phyloP scores from a whole-genome alignment of 2,888 invertebrate genomes.

The Rhopalosiphum nymphaeae region DNA sequence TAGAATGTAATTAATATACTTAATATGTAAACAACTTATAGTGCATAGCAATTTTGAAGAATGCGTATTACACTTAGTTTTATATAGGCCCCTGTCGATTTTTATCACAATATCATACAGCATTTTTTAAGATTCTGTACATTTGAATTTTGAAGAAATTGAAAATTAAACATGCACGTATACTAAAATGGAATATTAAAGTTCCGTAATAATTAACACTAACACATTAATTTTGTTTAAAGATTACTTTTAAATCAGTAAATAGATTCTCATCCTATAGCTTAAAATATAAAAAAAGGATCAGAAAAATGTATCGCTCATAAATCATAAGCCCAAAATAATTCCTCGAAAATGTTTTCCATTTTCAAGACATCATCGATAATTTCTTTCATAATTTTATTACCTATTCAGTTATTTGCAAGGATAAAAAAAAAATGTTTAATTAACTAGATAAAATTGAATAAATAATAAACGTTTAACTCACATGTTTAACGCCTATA shows the following conservation, averaged over 20 bases:
- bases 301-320: neutral
- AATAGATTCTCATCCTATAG: neutral
- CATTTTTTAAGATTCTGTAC: neutral
- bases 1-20: neutral
- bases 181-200: neutral
- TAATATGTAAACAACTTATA: neutral
- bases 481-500: neutral
- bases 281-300: neutral
- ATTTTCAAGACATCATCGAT: neutral
- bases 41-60: neutral
- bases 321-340: neutral
- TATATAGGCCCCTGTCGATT: neutral
- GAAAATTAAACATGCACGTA: neutral
- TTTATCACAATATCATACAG: neutral
- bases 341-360: neutral
- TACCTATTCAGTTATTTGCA: neutral
- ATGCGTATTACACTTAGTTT: neutral
- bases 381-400: neutral
- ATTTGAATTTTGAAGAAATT: neutral
- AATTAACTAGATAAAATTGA: neutral
- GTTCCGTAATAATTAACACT: neutral
- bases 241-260: neutral
- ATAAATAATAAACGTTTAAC: neutral
- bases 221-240: neutral
- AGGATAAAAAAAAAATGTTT: neutral